phyloP scores from a whole-genome alignment of 2,113 vertebrate genomes.

The Prionailurus bengalensis region DNA sequence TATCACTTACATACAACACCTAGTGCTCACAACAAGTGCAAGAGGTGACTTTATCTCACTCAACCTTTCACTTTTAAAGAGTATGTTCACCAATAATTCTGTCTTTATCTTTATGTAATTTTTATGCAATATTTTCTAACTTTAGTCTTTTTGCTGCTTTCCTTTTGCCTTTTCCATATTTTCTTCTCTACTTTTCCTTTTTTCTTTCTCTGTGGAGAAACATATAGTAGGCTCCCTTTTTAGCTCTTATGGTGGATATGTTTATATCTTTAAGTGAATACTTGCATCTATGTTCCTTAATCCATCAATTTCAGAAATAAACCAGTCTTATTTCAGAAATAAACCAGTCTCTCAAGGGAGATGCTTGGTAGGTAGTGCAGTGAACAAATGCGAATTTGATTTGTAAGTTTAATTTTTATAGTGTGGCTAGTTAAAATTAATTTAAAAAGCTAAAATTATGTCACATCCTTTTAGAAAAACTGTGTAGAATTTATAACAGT shows the following conservation, averaged over 20 bases:
- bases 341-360: not conserved
- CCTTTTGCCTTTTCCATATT: not conserved
- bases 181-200: not conserved
- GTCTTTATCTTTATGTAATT: not conserved
- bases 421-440: not conserved
- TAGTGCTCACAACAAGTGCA: not conserved
- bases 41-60: not conserved
- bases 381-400: not conserved
- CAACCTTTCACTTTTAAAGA: not conserved
- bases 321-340: not conserved
- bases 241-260: not conserved
- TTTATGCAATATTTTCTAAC: not conserved
- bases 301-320: not conserved
- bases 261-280: not conserved
- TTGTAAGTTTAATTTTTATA: not conserved
- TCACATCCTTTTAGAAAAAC: not conserved
- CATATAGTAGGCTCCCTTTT: not conserved
- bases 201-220: not conserved
- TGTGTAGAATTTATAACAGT: not conserved
- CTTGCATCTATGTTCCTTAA: not conserved
- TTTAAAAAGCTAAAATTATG: not conserved
- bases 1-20: not conserved
- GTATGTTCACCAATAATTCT: not conserved
- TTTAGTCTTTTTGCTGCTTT: not conserved
- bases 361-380: not conserved